These are phyloP conservation scores for Spodoptera litura DNA, from an alignment of 1,140 invertebrate genomes.

Conservation along the genomic window DNA sequence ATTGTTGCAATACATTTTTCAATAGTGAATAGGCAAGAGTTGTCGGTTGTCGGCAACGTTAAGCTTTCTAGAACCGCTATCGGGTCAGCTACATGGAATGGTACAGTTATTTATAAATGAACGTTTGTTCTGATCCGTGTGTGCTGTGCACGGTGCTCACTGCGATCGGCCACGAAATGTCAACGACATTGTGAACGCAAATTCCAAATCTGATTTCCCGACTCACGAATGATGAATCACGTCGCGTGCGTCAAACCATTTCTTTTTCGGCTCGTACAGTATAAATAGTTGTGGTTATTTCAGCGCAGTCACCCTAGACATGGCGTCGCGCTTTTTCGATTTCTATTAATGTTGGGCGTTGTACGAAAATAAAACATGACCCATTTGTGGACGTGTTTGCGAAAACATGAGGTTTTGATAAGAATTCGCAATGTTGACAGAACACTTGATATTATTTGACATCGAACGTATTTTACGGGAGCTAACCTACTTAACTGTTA, in stretches of 20 bases:
- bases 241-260: conserved; percentile 71
- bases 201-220: conserved; percentile 74
- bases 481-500: conserved; percentile 81
- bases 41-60: conserved; percentile 26
- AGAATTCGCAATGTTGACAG: conserved; percentile 79
- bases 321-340: conserved; percentile 59
- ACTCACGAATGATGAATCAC: conserved; percentile 76
- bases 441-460: conserved; percentile 81
- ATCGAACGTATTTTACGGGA: conserved; percentile 74
- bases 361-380: conserved; percentile 76
- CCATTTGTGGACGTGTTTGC: conserved; percentile 74
- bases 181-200: conserved; percentile 73
- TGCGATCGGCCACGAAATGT: conserved; percentile 55
- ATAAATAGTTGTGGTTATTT: conserved; percentile 70
- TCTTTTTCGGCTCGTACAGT: conserved; percentile 67
- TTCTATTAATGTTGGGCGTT: conserved; percentile 54
- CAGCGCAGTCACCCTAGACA: conserved; percentile 62
- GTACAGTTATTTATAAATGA: conserved; percentile 42
- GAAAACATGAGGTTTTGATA: conserved; percentile 76
- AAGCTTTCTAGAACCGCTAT: conserved; percentile 45
- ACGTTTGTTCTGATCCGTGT: conserved; percentile 11
- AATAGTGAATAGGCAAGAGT: conserved; percentile 48
- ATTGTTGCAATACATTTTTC: conserved; percentile 52
- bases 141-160: conserved; percentile 20
- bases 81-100: conserved; percentile 16